Conservation (phyloP, 1,140 invertebrate species). For the Drosophila nebulosa region DNA sequence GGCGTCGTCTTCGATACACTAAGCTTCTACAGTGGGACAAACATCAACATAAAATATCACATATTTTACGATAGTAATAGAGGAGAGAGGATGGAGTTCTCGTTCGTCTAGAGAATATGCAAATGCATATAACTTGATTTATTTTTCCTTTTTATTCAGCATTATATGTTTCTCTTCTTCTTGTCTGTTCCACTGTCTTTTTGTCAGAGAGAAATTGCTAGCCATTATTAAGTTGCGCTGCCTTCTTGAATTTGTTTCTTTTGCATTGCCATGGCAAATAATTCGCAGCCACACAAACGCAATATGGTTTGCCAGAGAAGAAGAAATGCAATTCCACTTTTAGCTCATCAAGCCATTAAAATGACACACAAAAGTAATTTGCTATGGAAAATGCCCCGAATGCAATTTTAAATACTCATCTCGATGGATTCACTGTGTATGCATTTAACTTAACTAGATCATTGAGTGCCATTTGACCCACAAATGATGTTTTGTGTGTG, state of each 20-base stretch:
- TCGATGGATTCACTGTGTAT: background rate
- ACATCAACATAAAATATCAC: background rate
- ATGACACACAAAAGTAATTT: constrained; percentile 69
- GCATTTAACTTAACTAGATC: background rate
- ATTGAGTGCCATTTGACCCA: constrained; percentile 34
- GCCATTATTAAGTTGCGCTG: constrained; percentile 37
- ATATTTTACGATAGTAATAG: no score
- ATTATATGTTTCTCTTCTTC: no score
- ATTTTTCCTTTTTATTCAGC: background rate
- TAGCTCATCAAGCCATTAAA: constrained; percentile 53
- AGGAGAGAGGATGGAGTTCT: background rate
- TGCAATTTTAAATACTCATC: constrained; percentile 54
- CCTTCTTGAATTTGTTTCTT: constrained; percentile 31
- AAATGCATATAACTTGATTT: background rate
- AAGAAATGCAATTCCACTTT: constrained; percentile 31
- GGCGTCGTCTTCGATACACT: constrained; percentile 29
- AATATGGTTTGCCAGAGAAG: constrained; percentile 4
- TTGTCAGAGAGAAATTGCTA: constrained; percentile 20
- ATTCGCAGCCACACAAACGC: constrained; percentile 36
- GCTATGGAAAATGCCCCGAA: constrained; percentile 41
- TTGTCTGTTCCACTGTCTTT: constrained; percentile 11
- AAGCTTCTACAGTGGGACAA: constrained; percentile 22
- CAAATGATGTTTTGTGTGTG: constrained; percentile 1
- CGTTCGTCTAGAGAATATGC: background rate
- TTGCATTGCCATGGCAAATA: constrained; percentile 55